A percentile compares a stretch with the other conserved stretches of the same genome.
Conservation (phyloP, 2,113 vertebrate genomes). For the Plecturocebus donacophilus region DNA sequence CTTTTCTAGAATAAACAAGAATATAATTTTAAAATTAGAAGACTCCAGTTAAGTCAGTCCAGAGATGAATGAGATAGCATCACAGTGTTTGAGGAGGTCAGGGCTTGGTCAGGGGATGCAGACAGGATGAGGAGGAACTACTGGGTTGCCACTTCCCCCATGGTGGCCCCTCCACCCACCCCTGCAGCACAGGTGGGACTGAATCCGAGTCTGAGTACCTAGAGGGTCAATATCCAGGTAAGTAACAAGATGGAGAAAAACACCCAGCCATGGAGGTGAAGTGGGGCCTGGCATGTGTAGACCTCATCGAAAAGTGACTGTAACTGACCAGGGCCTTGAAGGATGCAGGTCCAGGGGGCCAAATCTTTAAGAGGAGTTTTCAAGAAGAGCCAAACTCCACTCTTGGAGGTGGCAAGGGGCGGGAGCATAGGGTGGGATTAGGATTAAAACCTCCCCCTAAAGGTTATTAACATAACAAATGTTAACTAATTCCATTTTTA, state of each 20-base stretch:
- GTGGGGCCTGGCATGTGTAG: background rate
- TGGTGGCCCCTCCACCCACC: too few species aligned
- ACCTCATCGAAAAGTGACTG: background rate
- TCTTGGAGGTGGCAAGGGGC: background rate
- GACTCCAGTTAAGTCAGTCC: background rate
- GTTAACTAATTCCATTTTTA: background rate
- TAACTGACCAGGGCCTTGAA: background rate
- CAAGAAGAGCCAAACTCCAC: background rate
- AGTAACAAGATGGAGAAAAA: background rate
- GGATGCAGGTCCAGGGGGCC: background rate
- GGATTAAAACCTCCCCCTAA: background rate
- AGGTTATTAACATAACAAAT: too few species aligned
- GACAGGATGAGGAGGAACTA: background rate
- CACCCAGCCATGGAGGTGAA: too few species aligned
- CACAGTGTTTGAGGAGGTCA: background rate
- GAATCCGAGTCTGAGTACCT: too few species aligned
- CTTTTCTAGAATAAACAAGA: slow-evolving; percentile 23
- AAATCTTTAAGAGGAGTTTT: background rate
- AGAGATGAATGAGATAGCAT: background rate
- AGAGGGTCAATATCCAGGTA: background rate
- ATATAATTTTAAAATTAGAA: background rate
- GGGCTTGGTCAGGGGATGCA: background rate
- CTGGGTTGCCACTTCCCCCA: too few species aligned
- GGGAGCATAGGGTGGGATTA: background rate
- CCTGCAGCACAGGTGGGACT: background rate